Evolutionary conservation across 2,797 vertebrate genomes (phyloP).

Genomic region (Tokudaia tokunoshimensis): DNA sequence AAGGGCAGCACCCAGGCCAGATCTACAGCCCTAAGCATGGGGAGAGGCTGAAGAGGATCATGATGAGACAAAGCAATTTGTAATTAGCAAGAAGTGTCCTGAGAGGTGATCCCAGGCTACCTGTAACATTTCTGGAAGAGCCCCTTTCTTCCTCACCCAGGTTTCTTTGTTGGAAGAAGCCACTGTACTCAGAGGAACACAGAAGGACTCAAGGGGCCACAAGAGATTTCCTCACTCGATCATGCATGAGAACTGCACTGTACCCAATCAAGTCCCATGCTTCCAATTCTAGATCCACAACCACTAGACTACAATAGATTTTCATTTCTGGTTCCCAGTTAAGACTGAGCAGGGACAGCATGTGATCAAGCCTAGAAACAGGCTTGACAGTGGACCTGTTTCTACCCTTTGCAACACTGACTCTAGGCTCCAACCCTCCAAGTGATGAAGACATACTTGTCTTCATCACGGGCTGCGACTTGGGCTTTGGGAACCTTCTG

Average conservation of each 20-base stretch:
- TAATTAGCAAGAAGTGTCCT: background rate
- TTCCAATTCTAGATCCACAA: too few relatives aligned
- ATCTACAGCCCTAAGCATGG: background rate
- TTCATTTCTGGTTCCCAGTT: too few relatives aligned
- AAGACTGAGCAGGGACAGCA: too few relatives aligned
- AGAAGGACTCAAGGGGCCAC: background rate
- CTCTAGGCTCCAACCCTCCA: too few relatives aligned
- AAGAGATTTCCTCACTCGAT: too few relatives aligned
- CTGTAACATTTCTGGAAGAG: background rate
- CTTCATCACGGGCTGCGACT: conserved; percentile 86
- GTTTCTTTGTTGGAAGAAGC: background rate
- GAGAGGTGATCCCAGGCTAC: background rate
- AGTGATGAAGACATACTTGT: too few relatives aligned
- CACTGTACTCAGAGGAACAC: background rate
- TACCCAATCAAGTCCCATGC: too few relatives aligned
- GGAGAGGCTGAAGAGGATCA: background rate
- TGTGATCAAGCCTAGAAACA: too few relatives aligned
- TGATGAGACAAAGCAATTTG: background rate
- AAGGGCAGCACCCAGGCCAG: background rate
- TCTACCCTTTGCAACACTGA: too few relatives aligned
- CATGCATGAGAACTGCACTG: too few relatives aligned
- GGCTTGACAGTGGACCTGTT: too few relatives aligned
- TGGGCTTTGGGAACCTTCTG: conserved; percentile 92
- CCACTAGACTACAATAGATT: too few relatives aligned
- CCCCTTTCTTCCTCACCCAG: background rate